Percentiles rank a stretch among this genome's conserved stretches.
Evolutionary conservation across 2,888 invertebrate species (phyloP).

Genomic region (Scaptomyza caliginosa): DNA sequence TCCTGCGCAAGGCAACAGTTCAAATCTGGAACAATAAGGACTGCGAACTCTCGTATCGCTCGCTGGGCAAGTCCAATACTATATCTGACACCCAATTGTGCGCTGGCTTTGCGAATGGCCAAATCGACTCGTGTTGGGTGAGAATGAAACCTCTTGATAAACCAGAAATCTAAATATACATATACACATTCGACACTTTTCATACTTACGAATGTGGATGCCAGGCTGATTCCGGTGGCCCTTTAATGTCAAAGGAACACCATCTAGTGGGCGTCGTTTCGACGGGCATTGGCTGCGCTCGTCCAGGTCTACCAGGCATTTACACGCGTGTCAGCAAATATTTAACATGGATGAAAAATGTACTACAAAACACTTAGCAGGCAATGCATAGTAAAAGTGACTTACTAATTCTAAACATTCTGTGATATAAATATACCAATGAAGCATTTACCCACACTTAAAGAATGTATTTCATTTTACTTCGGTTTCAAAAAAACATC

Average conservation of each 20-base stretch:
- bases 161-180: slow-evolving; percentile 6
- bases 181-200: not conserved
- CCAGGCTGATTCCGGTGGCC: slow-evolving; percentile 95
- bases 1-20: slow-evolving; percentile 91
- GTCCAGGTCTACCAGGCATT: slow-evolving; percentile 92
- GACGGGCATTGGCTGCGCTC: slow-evolving; percentile 93
- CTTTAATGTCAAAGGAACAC: slow-evolving; percentile 88
- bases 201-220: not conserved
- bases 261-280: slow-evolving; percentile 91
- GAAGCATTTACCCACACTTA: no score
- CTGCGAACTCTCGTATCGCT: slow-evolving; percentile 91
- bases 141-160: slow-evolving; percentile 52
- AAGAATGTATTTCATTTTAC: no score
- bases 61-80: slow-evolving; percentile 89
- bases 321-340: slow-evolving; percentile 93
- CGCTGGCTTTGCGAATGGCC: slow-evolving; percentile 93
- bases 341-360: slow-evolving; percentile 89
- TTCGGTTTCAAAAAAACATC: no score
- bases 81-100: slow-evolving; percentile 92
- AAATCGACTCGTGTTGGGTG: slow-evolving; percentile 95
- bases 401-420: not conserved
- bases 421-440: not conserved
- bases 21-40: slow-evolving; percentile 89
- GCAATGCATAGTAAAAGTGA: not conserved
- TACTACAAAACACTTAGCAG: slow-evolving; percentile 47